phyloP scores from a whole-genome alignment of 2,888 invertebrate species.

The Brachypalpus laphriformis region DNA sequence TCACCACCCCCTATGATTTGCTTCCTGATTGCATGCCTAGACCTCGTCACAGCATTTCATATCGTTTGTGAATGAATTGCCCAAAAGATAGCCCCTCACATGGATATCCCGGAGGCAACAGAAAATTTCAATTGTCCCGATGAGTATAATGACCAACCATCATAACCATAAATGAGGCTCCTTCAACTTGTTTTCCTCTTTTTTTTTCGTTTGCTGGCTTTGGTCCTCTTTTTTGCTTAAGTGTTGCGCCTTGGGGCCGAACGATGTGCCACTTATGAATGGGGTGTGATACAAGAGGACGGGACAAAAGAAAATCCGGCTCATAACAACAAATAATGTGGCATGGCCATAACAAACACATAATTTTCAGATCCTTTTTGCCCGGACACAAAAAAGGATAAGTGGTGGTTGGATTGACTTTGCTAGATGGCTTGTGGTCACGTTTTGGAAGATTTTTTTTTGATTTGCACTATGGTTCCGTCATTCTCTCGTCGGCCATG shows the following conservation, averaged over 20 bases:
- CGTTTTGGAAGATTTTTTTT: slow-evolving; percentile 4
- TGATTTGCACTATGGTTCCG: neutral
- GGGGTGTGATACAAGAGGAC: slow-evolving; percentile 31
- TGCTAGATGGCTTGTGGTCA: slow-evolving; percentile 17
- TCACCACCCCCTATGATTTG: slow-evolving; percentile 12
- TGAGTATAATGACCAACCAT: slow-evolving; percentile 58
- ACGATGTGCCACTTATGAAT: slow-evolving; percentile 15
- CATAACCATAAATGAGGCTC: slow-evolving; percentile 65
- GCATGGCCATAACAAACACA: slow-evolving; percentile 57
- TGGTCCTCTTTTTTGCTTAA: slow-evolving; percentile 19
- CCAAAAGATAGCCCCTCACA: slow-evolving; percentile 33
- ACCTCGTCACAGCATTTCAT: slow-evolving; percentile 20
- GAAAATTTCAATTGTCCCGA: slow-evolving; percentile 66
- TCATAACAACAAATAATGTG: slow-evolving; percentile 55
- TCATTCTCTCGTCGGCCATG: slow-evolving; percentile 6
- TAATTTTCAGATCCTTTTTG: slow-evolving; percentile 51
- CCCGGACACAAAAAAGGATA: slow-evolving; percentile 15
- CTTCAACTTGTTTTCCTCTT: slow-evolving; percentile 7
- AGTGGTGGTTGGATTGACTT: neutral
- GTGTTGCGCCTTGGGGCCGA: slow-evolving; percentile 37
- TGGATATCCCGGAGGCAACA: slow-evolving; percentile 36
- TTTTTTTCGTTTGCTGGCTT: neutral
- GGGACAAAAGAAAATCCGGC: slow-evolving; percentile 38
- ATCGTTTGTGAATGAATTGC: slow-evolving; percentile 58
- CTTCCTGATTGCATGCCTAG: slow-evolving; percentile 46